Evolutionary conservation across 1,140 invertebrate genomes (phyloP), one percentile per base, ranked within the genome.

Genomic region (Amphibalanus amphitrite): DNA sequence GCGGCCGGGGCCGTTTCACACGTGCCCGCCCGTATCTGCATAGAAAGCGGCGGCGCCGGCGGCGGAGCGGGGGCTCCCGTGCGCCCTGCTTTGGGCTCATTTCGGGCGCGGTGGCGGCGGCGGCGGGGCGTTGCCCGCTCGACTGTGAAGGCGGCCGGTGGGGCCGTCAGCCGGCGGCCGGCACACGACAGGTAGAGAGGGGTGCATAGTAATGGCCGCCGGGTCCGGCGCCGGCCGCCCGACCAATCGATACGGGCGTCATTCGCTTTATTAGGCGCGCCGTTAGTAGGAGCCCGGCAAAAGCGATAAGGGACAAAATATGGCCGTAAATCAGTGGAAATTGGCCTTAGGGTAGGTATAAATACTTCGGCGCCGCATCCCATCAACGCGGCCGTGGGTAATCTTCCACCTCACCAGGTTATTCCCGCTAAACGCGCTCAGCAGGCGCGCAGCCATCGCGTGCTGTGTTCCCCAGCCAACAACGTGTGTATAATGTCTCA

Each of bases 221-320:
- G 20, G 47, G 47, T 59, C 47, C 47, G 47, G 47, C 47, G 10
- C 1, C 13, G 20, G 1, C 10, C 47, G 13, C 10, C 13, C 47
- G 17, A 6, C 47, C 10, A 59, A 59, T 59, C 47, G 47, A 59
- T 59, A 59, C 47, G 1, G 47, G 13, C 10, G 47, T 59, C 47
- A 59, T 59, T 59, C 47, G 13, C 13, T 59, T 59, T 59, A 59
- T 59, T 59, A 59, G 47, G 47, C 47, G 6, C 20, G 47, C 13
- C 47, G 47, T 59, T 59, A 23, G 47, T 13, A 23, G 20, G 20
- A 59, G 47, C 47, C 47, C 10, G 47, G 47, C 47, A 13, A 59
- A 59, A 59, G 47, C 47, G 47, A 59, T 59, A 59, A 59, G 47
- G 47, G 47, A 59, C 47, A 59, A 59, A 59, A 59, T 59, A 59